Conservation (phyloP, 2,113 vertebrate genomes). For the Cryptomyrus ogoouensis region DNA sequence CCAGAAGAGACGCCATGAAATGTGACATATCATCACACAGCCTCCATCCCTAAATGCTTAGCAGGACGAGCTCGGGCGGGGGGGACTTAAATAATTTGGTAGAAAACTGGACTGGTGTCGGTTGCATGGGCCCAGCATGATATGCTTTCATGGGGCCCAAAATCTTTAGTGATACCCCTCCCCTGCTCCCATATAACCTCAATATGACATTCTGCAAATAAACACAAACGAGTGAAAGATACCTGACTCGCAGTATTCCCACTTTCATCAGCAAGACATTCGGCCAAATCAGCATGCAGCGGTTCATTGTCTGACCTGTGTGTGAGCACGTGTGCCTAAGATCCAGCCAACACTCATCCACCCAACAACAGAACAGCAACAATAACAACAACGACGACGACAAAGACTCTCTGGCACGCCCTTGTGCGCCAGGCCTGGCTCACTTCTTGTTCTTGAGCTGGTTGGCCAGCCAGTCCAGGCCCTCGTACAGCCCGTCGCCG, state of each 20-base stretch:
- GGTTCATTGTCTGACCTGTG: neutral
- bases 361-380: neutral
- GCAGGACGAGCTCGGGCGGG: neutral
- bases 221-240: neutral
- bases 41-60: neutral
- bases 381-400: neutral
- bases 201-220: neutral
- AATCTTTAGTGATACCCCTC: neutral
- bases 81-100: neutral
- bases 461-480: slow-evolving; percentile 96
- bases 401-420: neutral
- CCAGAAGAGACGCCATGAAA: neutral
- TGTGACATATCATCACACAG: neutral
- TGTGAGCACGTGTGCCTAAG: neutral
- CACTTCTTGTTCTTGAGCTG: slow-evolving; percentile 98
- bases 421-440: slow-evolving; percentile 29
- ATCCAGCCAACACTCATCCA: neutral
- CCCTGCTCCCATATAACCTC: neutral
- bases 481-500: slow-evolving; percentile 89
- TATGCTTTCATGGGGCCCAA: neutral
- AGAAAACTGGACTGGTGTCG: neutral
- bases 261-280: neutral
- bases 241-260: neutral
- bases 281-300: neutral
- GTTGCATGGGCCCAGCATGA: neutral